Evolutionary conservation across 1,140 invertebrate genomes (phyloP).

Genomic region (Drosophila mojavensis): DNA sequence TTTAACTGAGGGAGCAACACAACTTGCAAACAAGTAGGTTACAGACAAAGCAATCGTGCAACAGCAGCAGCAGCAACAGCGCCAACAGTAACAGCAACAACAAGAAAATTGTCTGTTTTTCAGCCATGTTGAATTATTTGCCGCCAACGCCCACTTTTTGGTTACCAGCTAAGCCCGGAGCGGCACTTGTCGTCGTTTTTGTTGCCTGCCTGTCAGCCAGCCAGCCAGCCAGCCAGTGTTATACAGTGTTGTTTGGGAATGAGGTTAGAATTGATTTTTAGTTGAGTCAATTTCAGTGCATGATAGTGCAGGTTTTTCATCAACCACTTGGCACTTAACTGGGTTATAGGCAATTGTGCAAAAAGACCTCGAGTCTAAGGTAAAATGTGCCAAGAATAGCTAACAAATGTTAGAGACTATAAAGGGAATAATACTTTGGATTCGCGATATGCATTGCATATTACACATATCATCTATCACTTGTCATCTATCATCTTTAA

Average conservation of each 20-base stretch:
- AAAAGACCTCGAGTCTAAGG: not conserved
- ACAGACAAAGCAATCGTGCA: constrained; percentile 51
- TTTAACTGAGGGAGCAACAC: constrained; percentile 50
- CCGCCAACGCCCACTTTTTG: constrained; percentile 34
- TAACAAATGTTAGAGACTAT: not conserved
- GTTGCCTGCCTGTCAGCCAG: not conserved
- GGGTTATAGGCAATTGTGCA: constrained; percentile 47
- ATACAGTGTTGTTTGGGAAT: constrained; percentile 34
- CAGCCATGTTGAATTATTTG: constrained; percentile 31
- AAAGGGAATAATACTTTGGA: too few relatives aligned
- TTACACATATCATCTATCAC: too few relatives aligned
- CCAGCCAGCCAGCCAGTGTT: constrained; percentile 13
- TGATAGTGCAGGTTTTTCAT: constrained; percentile 36
- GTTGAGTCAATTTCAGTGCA: constrained; percentile 23
- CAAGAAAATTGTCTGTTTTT: constrained; percentile 17
- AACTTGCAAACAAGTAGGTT: constrained; percentile 61
- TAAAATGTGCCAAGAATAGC: not conserved
- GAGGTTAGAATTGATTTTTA: constrained; percentile 69
- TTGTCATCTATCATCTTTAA: too few relatives aligned
- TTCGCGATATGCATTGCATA: too few relatives aligned
- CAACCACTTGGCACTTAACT: constrained; percentile 34
- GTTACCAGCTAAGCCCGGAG: constrained; percentile 19
- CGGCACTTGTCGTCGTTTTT: constrained; percentile 23
- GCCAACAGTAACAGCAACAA: not conserved
- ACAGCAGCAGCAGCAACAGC: constrained; percentile 17